A percentile compares a stretch with the other conserved stretches of the same genome.
Conservation (phyloP, 2,113 vertebrate genomes). For the Trichomycterus rosablanca region DNA sequence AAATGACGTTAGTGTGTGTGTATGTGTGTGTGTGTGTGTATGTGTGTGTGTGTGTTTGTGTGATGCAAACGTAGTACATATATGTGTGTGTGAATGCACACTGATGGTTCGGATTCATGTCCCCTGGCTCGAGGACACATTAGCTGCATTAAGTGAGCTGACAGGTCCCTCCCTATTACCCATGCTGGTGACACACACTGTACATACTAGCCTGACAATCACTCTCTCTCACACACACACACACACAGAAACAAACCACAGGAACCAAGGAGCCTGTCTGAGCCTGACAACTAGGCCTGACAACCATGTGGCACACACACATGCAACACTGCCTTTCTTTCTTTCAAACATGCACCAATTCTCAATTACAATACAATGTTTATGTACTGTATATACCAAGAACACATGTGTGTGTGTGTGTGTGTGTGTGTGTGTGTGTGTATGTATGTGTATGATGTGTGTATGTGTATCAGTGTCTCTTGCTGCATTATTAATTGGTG, state of each 20-base stretch:
- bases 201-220: conserved; percentile 39
- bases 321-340: conserved; percentile 34
- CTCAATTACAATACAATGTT: conserved; percentile 4
- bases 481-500: conserved; percentile 67
- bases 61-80: conserved; percentile 54
- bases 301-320: conserved; percentile 36
- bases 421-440: conserved; percentile 38
- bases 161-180: conserved; percentile 76
- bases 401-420: conserved; percentile 6
- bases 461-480: no score
- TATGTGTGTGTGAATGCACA: conserved; percentile 55
- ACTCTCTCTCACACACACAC: conserved; percentile 37
- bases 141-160: conserved; percentile 78
- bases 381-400: conserved; percentile 3
- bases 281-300: conserved; percentile 33
- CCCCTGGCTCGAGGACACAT: conserved; percentile 73
- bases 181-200: conserved; percentile 64
- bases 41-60: conserved; percentile 7
- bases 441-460: no score
- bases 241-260: conserved; percentile 15
- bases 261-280: conserved; percentile 50
- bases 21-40: background rate
- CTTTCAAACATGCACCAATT: conserved; percentile 16
- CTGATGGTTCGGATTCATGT: conserved; percentile 52
- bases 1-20: no score